Evolutionary conservation across 2,888 invertebrate species (phyloP).

Genomic region (Scelioninae gen. 1): DNA sequence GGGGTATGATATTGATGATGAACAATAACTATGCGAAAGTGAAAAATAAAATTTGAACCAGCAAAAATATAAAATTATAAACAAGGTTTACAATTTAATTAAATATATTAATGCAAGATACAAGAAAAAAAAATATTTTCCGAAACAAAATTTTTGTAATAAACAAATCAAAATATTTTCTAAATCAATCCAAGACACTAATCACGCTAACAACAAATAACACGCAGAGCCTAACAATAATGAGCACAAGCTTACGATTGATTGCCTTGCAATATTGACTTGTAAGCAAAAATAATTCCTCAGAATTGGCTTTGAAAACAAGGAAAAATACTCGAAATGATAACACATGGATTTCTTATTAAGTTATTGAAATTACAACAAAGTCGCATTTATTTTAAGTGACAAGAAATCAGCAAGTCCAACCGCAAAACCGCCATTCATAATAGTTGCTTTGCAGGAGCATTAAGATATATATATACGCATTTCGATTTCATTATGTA

Average conservation of each 20-base stretch:
- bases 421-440: conserved; percentile 56
- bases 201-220: conserved; percentile 19
- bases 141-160: neutral
- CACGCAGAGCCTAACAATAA: conserved; percentile 13
- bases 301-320: conserved; percentile 20
- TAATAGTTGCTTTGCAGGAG: conserved; percentile 23
- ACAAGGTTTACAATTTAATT: neutral
- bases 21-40: too few relatives aligned
- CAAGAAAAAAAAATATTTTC: neutral
- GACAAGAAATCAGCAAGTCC: conserved; percentile 23
- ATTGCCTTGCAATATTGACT: conserved; percentile 18
- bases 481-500: conserved; percentile 41
- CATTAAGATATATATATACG: neutral
- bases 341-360: conserved; percentile 34
- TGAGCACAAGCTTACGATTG: conserved; percentile 1
- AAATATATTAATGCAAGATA: neutral
- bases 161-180: neutral
- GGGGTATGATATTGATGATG: too few relatives aligned
- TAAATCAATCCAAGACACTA: conserved; percentile 6
- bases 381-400: conserved; percentile 28
- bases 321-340: conserved; percentile 30
- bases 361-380: conserved; percentile 20
- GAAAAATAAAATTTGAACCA: too few relatives aligned
- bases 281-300: conserved; percentile 7
- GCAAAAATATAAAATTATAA: neutral